These are phyloP conservation scores for Sminthopsis crassicaudata DNA, from an alignment of 2,113 vertebrate species.

Conservation along the genomic window DNA sequence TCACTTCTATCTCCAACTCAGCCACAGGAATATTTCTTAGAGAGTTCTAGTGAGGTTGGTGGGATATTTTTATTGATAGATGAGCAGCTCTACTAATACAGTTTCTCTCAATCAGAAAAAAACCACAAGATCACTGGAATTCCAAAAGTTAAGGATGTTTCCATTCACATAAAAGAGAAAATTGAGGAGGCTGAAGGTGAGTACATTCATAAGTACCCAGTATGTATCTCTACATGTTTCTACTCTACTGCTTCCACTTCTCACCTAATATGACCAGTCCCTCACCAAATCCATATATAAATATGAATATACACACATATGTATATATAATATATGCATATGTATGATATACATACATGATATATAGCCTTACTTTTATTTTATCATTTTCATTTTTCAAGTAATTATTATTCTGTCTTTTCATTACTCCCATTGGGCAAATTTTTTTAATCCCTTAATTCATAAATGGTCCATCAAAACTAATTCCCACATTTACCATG, in stretches of 20 bases:
- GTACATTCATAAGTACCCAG: not conserved
- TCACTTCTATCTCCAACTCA: not conserved
- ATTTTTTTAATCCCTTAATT: not conserved
- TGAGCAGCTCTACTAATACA: not conserved
- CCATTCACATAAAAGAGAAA: not conserved
- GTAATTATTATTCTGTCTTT: not conserved
- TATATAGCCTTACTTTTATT: not conserved
- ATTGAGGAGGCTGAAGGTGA: not conserved
- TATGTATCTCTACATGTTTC: not conserved
- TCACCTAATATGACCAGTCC: not conserved
- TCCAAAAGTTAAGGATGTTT: accelerated
- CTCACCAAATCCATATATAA: not conserved
- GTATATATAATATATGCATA: not conserved
- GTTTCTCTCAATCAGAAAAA: not conserved
- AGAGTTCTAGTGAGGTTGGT: not conserved
- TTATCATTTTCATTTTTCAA: not conserved
- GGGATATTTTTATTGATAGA: not conserved
- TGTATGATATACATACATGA: not conserved
- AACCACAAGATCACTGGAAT: not conserved
- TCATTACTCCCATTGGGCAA: not conserved
- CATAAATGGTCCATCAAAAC: not conserved
- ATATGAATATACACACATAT: not conserved
- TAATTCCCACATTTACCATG: not conserved
- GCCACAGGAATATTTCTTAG: not conserved
- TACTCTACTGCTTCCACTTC: not conserved